Evolutionary conservation across 2,888 invertebrate genomes (phyloP).

Genomic region (Geotrupes spiniger): DNA sequence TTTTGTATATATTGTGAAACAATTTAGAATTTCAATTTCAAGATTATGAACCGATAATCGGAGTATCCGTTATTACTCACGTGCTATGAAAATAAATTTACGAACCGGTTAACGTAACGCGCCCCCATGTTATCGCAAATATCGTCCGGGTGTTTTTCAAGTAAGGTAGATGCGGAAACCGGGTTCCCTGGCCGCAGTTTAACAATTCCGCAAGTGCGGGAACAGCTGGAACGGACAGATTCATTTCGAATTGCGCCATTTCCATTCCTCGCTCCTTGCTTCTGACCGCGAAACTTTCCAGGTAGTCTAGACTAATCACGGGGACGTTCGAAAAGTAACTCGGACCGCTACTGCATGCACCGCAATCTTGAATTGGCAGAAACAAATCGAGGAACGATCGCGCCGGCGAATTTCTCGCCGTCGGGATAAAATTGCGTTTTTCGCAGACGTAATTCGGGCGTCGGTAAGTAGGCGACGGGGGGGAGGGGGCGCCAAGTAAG

Average conservation of each 20-base stretch:
- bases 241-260: constrained; percentile 49
- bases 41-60: too few relatives aligned
- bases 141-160: constrained; percentile 11
- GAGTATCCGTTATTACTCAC: too few relatives aligned
- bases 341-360: neutral
- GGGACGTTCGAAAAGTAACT: neutral
- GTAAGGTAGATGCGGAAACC: constrained; percentile 11
- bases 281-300: constrained; percentile 49
- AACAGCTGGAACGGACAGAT: constrained; percentile 53
- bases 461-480: neutral
- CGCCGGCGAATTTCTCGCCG: neutral
- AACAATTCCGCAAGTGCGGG: constrained; percentile 47
- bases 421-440: neutral
- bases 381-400: too few relatives aligned
- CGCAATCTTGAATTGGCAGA: too few relatives aligned
- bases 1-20: too few relatives aligned
- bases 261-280: constrained; percentile 47
- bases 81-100: too few relatives aligned
- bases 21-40: too few relatives aligned
- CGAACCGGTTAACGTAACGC: too few relatives aligned
- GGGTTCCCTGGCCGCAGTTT: constrained; percentile 36
- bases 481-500: neutral
- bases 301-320: constrained; percentile 26
- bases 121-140: too few relatives aligned
- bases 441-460: neutral